phyloP scores from a whole-genome alignment of 2,888 invertebrate genomes.

The Sepioteuthis lessoniana region DNA sequence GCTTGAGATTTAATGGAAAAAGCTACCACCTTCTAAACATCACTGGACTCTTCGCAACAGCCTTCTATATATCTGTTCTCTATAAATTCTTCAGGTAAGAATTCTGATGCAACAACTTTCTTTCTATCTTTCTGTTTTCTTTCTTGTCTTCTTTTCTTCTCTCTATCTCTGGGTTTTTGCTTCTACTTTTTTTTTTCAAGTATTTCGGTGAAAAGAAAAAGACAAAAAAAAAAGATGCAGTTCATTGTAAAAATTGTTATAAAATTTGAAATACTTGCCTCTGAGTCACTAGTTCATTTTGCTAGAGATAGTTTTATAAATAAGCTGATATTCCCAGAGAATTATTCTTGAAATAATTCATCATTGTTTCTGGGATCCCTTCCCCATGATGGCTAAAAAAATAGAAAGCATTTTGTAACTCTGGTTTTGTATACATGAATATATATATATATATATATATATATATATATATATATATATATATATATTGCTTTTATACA shows the following conservation, averaged over 20 bases:
- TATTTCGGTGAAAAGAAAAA: not conserved
- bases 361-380: not conserved
- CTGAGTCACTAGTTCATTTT: not conserved
- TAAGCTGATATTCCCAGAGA: not conserved
- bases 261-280: not conserved
- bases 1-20: not conserved
- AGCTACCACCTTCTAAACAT: not conserved
- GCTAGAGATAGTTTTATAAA: not conserved
- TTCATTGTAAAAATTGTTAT: not conserved
- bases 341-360: not conserved
- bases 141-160: not conserved
- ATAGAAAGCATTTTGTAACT: too few species aligned
- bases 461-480: too few species aligned
- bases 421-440: too few species aligned
- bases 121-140: not conserved
- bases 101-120: conserved; percentile 33
- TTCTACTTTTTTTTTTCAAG: not conserved
- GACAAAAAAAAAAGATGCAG: not conserved
- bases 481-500: not conserved
- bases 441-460: not conserved
- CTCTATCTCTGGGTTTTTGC: not conserved
- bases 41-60: conserved; percentile 33
- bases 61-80: not conserved
- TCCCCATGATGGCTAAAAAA: too few species aligned
- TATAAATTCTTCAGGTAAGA: conserved; percentile 2